Evolutionary conservation across 2,113 vertebrate genomes (phyloP), one percentile per base, ranked within the genome.

Genomic region (Podocnemis expansa): DNA sequence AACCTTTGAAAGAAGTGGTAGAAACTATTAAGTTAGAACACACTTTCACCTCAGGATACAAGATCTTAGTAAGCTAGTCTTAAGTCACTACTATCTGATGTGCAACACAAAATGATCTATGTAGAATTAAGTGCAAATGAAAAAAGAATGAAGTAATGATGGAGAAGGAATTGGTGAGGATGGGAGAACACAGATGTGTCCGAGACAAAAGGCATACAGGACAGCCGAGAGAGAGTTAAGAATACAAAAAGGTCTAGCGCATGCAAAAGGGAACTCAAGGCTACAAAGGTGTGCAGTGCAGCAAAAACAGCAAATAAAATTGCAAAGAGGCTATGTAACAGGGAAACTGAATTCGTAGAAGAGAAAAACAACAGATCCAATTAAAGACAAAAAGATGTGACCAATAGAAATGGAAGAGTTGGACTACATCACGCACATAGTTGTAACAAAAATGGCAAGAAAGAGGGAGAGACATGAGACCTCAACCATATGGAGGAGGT

Each of bases 1-100:
- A 52, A 87, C 38, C 60, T 89, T 4, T 54, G 84, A 85, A 94
- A 83, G 67, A 78, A 76, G 38, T 6, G 25, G 75, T 87, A 54
- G 16, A 47, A 87, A 80, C 60, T 63, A 91, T 60, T 58, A 21
- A 29, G 87, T 29, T 60, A 60, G 29, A 60, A 29, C 56, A 60
- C 14, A 29, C 27, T 60, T 60, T 31, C 56, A 60, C 29, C 24
- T 24, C 0, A 5, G 22, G 31, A 52, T 34, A 45, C 1, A 0
- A 60, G 55, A 73, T 24, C 49, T 41, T 49, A 51, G 45, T 17
- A 49, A 81, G 55, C 12, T 2, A 55, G 8, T 11, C 24, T 25
- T 29, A 47, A 47, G 49, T 9, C 75, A 38, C 10, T 52, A 43
- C 10, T 86, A 8, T 2, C 81, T 58, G 55, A 27, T 1, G 1